phyloP scores from a whole-genome alignment of 2,797 vertebrate species.

The Enteromius treurensis region DNA sequence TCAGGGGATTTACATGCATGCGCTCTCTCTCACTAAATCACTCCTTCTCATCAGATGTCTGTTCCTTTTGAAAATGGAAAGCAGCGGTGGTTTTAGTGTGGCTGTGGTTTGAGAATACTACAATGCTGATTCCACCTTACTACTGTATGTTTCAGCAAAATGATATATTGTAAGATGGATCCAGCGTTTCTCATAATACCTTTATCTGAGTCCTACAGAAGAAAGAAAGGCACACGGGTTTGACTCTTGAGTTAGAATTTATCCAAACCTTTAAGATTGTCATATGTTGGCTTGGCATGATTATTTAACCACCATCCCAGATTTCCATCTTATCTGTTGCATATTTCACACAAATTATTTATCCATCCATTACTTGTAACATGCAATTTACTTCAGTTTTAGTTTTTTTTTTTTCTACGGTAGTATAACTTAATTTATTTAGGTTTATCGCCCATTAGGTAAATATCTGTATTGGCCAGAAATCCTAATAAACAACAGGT shows the following conservation, averaged over 20 bases:
- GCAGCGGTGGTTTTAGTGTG: neutral
- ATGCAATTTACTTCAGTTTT: neutral
- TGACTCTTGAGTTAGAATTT: neutral
- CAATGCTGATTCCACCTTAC: neutral
- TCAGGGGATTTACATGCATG: neutral
- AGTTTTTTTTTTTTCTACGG: neutral
- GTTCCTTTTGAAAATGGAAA: conserved; percentile 2
- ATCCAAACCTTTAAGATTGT: neutral
- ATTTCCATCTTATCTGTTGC: neutral
- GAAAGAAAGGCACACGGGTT: neutral
- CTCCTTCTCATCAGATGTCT: neutral
- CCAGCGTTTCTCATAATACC: neutral
- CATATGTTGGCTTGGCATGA: neutral
- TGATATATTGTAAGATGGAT: neutral
- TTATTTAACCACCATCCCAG: neutral
- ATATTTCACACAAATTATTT: neutral
- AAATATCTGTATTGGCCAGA: neutral
- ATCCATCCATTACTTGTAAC: neutral
- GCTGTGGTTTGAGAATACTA: neutral
- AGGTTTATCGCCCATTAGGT: neutral
- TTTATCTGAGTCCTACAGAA: neutral
- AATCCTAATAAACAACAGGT: neutral
- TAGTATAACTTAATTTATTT: neutral
- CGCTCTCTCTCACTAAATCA: neutral
- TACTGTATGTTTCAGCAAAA: neutral